Base-by-base conservation (phyloP, 1,140 invertebrate species). In the Uloborus diversus region DNA sequence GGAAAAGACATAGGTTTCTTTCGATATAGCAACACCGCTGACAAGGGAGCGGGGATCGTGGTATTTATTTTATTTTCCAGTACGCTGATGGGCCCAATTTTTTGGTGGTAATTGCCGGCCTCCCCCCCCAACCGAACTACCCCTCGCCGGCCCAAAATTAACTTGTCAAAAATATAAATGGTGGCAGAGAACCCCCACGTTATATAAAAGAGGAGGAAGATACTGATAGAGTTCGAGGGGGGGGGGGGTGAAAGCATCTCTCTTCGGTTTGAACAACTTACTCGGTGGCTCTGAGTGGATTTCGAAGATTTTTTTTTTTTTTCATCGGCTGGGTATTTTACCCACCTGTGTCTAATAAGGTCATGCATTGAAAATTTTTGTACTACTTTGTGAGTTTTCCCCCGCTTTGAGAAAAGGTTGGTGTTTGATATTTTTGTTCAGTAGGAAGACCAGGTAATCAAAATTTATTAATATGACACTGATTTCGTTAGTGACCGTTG, bases 131-230 rank as follows among this genome's bases (percentile, higher is more conserved):
- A 17, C 69, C 56, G 27, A 73, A 57, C 23, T 20, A 56, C 56
- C 69, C 9, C 27, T 28, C 11, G 5, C 59, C 59, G 28, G 59
- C 37, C 71, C 37, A 75, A 75, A 75, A 75, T 75, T 75, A 75
- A 75, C 57, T 75, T 75, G 71, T 75, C 71, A 75, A 61, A 62
- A 75, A 75, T 75, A 75, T 75, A 64, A 75, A 75, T 75, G 71
- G 71, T 75, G 32, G 69, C 37, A 3, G n/a, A 28, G 59, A 4
- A 25, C 33, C 35, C 71, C 20, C 59, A 17, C 33, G 37, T 42
- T 47, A 28, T 51, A 47, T 75, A 32, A 53, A 30, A 64, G 37
- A 42, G n/a, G 4, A 30, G 65, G 25, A 25, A 51, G 65, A 51
- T 27, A 68, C 35, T 71, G 49, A 23, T 71, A 57, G 28, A 71